Conservation (phyloP, 2,888 invertebrate species). For the Cataglyphis cursor region DNA sequence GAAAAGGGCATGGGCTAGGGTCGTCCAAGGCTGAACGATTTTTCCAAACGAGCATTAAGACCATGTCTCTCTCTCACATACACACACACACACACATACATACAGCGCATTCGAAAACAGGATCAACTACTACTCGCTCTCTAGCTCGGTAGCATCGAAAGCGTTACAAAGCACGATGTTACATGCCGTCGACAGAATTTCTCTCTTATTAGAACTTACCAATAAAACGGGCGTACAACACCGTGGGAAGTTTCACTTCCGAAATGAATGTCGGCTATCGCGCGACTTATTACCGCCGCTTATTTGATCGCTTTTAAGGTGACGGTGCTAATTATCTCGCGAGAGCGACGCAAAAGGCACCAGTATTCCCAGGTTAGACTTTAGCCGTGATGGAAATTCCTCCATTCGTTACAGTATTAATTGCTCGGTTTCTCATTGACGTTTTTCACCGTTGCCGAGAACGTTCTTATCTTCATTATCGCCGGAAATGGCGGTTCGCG, state of each 20-base stretch:
- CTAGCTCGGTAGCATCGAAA: conserved; percentile 29
- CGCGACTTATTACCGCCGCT: conserved; percentile 13
- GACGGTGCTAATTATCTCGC: conserved; percentile 39
- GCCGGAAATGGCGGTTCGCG: not conserved
- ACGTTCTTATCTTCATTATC: conserved; percentile 27
- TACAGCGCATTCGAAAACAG: conserved; percentile 50
- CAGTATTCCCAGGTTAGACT: conserved; percentile 38
- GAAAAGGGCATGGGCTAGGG: conserved; percentile 73
- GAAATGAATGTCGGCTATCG: conserved; percentile 38
- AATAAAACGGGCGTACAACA: conserved; percentile 38
- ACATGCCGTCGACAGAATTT: conserved; percentile 43
- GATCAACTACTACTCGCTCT: conserved; percentile 53
- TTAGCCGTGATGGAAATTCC: conserved; percentile 21
- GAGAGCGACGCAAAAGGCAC: conserved; percentile 31
- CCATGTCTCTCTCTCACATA: conserved; percentile 26
- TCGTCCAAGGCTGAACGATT: conserved; percentile 74
- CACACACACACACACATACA: not conserved
- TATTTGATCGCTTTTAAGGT: conserved; percentile 47
- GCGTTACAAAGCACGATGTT: conserved; percentile 30
- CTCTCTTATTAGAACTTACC: conserved; percentile 49
- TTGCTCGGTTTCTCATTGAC: conserved; percentile 47
- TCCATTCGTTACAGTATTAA: conserved; percentile 40
- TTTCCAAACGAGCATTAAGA: conserved; percentile 65
- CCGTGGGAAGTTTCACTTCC: conserved; percentile 57
- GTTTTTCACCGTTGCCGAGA: conserved; percentile 11